Evolutionary conservation across 30 jellyfish, hydroid and myxozoan genomes (phyloP).

Genomic region (Turritopsis rubra): DNA sequence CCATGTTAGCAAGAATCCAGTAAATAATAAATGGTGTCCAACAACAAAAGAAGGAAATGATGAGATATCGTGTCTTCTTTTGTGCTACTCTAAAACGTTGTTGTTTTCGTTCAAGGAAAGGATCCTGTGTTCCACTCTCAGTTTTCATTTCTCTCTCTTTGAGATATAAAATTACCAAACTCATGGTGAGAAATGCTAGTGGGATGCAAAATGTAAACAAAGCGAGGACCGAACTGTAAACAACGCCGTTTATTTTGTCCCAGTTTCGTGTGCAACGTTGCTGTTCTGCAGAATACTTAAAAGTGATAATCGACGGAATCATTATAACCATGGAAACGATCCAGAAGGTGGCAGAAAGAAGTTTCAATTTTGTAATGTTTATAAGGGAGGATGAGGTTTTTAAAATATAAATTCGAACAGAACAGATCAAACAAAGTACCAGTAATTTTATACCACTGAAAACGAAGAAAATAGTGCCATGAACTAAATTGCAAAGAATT

Average conservation of each 20-base stretch:
- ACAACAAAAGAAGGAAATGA: background rate
- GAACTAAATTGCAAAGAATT: background rate
- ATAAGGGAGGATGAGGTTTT: background rate
- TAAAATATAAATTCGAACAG: background rate
- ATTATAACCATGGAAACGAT: background rate
- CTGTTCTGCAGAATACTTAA: background rate
- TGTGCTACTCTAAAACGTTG: background rate
- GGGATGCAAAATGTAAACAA: background rate
- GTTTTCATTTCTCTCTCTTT: background rate
- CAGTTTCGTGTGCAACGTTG: background rate
- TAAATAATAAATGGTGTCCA: background rate
- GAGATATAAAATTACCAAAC: background rate
- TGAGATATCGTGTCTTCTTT: background rate
- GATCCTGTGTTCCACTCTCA: background rate
- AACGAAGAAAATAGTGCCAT: background rate
- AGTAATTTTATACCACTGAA: background rate
- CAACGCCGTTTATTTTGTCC: background rate
- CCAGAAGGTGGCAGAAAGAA: background rate
- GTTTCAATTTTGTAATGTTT: background rate
- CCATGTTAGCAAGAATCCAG: background rate
- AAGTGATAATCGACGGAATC: background rate
- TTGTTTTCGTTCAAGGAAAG: background rate
- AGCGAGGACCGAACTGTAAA: background rate
- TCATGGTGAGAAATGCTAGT: background rate
- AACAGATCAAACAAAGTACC: background rate